Percentiles rank a stretch among this genome's conserved stretches.
These are phyloP conservation scores for Merluccius polli DNA, from an alignment of 2,797 vertebrate genomes.

Conservation along the genomic window DNA sequence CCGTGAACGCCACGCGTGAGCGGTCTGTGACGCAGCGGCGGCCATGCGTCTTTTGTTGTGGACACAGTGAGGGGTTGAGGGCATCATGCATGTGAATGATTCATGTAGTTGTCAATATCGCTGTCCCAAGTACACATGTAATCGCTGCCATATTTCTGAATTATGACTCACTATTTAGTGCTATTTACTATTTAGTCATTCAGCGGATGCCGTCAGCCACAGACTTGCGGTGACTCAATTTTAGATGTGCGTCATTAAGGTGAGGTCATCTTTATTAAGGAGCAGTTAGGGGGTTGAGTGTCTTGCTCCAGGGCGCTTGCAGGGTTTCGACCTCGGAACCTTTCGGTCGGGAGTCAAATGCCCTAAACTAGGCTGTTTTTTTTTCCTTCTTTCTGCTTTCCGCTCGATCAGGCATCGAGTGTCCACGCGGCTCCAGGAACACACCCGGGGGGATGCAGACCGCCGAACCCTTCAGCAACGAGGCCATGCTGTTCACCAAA, in stretches of 20 bases:
- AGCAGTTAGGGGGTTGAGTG: neutral
- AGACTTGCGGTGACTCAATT: neutral
- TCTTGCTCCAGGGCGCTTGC: neutral
- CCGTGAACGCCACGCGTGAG: neutral
- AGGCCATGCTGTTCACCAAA: conserved; percentile 92
- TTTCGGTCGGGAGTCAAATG: neutral
- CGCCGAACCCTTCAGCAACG: conserved; percentile 94
- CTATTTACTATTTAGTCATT: neutral
- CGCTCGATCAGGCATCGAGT: conserved; percentile 84
- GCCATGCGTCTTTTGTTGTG: neutral
- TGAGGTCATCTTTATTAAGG: too few relatives aligned
- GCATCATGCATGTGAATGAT: neutral
- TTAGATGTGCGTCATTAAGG: neutral
- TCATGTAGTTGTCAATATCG: neutral
- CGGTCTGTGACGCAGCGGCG: neutral
- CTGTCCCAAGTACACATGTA: neutral
- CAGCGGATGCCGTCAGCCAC: neutral
- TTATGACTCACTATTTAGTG: neutral
- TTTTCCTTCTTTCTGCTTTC: neutral
- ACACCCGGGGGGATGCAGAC: conserved; percentile 82
- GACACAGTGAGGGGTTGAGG: neutral
- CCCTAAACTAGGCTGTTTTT: neutral
- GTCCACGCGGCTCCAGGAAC: conserved; percentile 89
- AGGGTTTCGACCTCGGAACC: neutral
- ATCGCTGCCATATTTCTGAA: neutral